phyloP scores from a whole-genome alignment of 2,797 vertebrate genomes.

The Dicrostonyx torquatus region DNA sequence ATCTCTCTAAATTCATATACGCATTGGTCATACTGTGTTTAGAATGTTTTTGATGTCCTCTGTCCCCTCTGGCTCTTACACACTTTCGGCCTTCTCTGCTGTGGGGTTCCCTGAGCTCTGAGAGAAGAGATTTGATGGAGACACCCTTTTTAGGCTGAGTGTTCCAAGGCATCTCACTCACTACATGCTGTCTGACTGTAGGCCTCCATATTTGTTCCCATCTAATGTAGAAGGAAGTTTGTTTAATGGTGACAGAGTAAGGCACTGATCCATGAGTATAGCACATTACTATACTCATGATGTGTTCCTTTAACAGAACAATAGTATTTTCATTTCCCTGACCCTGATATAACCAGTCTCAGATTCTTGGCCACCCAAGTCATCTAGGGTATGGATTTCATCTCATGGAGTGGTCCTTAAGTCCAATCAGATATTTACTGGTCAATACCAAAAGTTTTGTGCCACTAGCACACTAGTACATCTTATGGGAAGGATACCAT shows the following conservation, averaged over 20 bases:
- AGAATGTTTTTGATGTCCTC: not conserved
- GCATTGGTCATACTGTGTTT: not conserved
- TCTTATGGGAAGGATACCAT: not conserved
- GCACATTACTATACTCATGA: too few relatives aligned
- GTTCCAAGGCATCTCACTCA: too few relatives aligned
- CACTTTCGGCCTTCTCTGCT: not conserved
- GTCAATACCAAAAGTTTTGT: not conserved
- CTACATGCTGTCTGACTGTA: not conserved
- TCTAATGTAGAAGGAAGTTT: not conserved
- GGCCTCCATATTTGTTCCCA: not conserved
- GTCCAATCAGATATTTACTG: not conserved
- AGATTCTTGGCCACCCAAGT: too few relatives aligned
- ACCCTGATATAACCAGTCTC: not conserved
- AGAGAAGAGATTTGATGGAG: not conserved
- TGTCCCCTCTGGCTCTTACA: not conserved
- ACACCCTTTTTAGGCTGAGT: not conserved
- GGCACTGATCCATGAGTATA: too few relatives aligned
- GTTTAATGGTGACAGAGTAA: not conserved
- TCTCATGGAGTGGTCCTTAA: not conserved
- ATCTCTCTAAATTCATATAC: not conserved
- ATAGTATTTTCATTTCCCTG: not conserved
- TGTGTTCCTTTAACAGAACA: not conserved
- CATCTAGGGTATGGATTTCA: not conserved
- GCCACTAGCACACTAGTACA: not conserved
- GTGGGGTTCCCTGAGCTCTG: not conserved